Evolutionary conservation across 1,140 invertebrate genomes (phyloP).

Genomic region (Brachionus manjavacas): DNA sequence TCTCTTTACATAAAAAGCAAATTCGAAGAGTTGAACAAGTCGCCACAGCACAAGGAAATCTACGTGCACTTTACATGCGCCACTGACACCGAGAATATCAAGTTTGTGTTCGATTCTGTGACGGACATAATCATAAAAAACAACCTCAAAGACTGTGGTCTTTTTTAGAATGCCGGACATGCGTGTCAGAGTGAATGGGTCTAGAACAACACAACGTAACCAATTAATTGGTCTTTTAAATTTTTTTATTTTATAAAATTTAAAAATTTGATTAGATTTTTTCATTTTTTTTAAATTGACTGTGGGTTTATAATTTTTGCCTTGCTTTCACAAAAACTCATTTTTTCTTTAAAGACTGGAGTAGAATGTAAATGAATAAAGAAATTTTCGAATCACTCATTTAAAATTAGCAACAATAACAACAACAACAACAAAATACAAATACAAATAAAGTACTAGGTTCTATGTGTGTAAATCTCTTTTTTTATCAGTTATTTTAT

Average conservation of each 20-base stretch:
- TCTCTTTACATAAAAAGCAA: constrained; percentile 80
- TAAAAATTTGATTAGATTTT: not conserved
- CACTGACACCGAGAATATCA: constrained; percentile 81
- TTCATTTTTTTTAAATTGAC: not conserved
- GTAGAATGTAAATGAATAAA: not conserved
- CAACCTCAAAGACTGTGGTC: constrained; percentile 84
- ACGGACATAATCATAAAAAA: constrained; percentile 89
- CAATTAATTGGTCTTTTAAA: constrained; percentile 21
- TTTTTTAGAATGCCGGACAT: constrained; percentile 61
- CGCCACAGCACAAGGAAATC: constrained; percentile 74
- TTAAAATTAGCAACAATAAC: not conserved
- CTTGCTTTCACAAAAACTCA: not conserved
- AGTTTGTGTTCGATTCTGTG: constrained; percentile 84
- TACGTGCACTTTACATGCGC: constrained; percentile 88
- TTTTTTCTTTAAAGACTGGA: not conserved
- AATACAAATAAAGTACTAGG: not conserved
- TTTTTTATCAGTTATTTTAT: constrained; percentile 30
- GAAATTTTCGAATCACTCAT: not conserved
- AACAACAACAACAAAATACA: not conserved
- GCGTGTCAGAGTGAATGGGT: not conserved
- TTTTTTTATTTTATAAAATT: not conserved
- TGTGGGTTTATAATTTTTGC: not conserved
- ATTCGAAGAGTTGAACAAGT: constrained; percentile 87
- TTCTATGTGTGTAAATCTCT: not conserved
- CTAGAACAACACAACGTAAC: not conserved